phyloP scores from a whole-genome alignment of 2,888 invertebrate species.

The Epinotia demarniana region DNA sequence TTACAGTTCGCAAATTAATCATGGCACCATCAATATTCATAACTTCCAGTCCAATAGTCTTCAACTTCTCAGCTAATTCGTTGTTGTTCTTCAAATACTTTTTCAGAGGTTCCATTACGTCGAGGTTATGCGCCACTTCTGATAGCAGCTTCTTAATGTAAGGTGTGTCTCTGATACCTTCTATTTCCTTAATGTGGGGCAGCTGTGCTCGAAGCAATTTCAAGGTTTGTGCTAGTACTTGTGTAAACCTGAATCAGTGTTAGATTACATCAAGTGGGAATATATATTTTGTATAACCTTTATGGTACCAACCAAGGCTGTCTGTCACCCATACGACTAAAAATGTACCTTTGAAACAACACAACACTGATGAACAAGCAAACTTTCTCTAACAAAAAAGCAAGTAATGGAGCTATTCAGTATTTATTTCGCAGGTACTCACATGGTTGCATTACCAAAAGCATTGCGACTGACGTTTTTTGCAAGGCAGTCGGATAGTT shows the following conservation, averaged over 20 bases:
- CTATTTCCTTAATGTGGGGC: constrained; percentile 70
- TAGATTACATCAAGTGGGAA: neutral
- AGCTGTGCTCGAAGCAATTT: constrained; percentile 66
- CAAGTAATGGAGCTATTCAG: too few species aligned
- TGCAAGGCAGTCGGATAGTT: constrained; percentile 67
- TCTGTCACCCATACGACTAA: too few species aligned
- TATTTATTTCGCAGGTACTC: constrained; percentile 51
- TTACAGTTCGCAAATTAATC: constrained; percentile 68
- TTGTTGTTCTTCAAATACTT: constrained; percentile 54
- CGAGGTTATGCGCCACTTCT: constrained; percentile 65
- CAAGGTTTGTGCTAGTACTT: constrained; percentile 63
- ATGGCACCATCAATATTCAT: constrained; percentile 58
- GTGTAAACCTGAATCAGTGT: constrained; percentile 58
- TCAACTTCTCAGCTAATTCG: constrained; percentile 51
- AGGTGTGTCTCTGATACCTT: constrained; percentile 62
- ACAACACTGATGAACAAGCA: too few species aligned
- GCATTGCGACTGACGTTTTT: constrained; percentile 64
- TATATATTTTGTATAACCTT: too few species aligned
- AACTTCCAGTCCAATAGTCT: constrained; percentile 49
- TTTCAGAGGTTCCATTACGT: constrained; percentile 58
- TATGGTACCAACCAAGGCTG: too few species aligned
- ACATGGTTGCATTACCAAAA: constrained; percentile 73
- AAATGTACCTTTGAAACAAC: too few species aligned
- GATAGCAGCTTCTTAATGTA: constrained; percentile 61
- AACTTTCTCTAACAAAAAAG: too few species aligned